Conservation (phyloP, 1,140 invertebrate genomes). For the Aphaenogaster ashmeadi region DNA sequence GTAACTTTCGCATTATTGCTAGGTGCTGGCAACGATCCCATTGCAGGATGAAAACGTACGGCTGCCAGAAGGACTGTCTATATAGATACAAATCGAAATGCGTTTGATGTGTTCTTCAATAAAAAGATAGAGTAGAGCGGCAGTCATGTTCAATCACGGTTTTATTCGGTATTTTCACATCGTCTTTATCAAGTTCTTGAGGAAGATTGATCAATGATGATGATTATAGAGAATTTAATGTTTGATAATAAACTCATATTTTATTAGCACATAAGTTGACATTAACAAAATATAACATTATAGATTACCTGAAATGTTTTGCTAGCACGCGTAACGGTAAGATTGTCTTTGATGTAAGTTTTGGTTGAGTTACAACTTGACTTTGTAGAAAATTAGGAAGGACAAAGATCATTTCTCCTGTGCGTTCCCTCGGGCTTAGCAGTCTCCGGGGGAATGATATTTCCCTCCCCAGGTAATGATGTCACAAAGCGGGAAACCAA, state of each 20-base stretch:
- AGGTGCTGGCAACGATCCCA: conserved; percentile 67
- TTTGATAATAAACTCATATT: neutral
- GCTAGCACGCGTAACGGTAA: neutral
- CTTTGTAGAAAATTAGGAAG: conserved; percentile 35
- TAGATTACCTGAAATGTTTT: neutral
- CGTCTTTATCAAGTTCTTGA: neutral
- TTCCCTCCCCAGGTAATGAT: conserved; percentile 31
- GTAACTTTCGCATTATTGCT: conserved; percentile 75
- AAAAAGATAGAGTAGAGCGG: neutral
- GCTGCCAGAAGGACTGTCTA: conserved; percentile 48
- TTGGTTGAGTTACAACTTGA: neutral
- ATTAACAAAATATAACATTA: neutral
- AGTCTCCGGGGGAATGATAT: conserved; percentile 23
- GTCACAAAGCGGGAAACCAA: conserved; percentile 60
- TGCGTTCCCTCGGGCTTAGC: conserved; percentile 1
- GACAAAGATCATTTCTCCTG: conserved; percentile 31
- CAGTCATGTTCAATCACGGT: neutral
- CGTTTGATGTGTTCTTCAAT: conserved; percentile 42
- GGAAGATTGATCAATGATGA: neutral
- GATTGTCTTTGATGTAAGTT: neutral
- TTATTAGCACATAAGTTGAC: neutral
- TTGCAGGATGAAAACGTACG: conserved; percentile 59
- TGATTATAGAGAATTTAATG: neutral
- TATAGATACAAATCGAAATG: conserved; percentile 54
- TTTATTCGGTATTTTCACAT: neutral